Evolutionary conservation across 2,797 vertebrate species (phyloP), one percentile per base, ranked within the genome.

Genomic region (Bradypodion pumilum): DNA sequence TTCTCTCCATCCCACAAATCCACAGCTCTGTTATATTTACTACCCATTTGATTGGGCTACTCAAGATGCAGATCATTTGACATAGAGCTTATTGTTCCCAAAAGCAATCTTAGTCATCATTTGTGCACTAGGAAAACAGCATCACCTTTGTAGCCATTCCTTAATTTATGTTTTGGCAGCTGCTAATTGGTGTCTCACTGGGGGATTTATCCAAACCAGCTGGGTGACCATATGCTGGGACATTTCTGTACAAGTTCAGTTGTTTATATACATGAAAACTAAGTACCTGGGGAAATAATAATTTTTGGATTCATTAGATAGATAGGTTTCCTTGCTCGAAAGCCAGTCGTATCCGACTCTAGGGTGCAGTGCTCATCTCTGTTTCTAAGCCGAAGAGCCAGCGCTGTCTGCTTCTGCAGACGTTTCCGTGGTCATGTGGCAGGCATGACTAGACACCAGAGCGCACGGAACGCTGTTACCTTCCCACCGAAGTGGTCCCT

Each of bases 201-300:
- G 91, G 89, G 92, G 91, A 83, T 83, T 88, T 87, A 5, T 56
- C 86, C 44, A 40, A 56, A 91, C 68, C 93, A 94, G 89, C 89
- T 90, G 91, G 88, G 81, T 90, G 88, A 86, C 90, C 88, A 90
- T 94, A 94, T 91, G 93, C 86, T 72, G 42, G 82, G 83, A 89
- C 76, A 84, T 37, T 91, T 91, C 88, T 92, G 94, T 91, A 90
- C 85, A 91, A 92, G 89, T 65, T 78, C 74, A 60, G 63, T 86
- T 91, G 90, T 87, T 90, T 91, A 86, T 83, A 69, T 70, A 88
- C n/a, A 85, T 86, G 82, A 21, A 87, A 88, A 81, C 32, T 21
- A 75, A 66, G 62, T 88, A 89, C 84, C 87, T 82, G 69, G 81
- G 81, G 84, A 89, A 90, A 91, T 90, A 60, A 90, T 19, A 23